Evolutionary conservation across 2,113 vertebrate genomes (phyloP).

Genomic region (Clarias magur): DNA sequence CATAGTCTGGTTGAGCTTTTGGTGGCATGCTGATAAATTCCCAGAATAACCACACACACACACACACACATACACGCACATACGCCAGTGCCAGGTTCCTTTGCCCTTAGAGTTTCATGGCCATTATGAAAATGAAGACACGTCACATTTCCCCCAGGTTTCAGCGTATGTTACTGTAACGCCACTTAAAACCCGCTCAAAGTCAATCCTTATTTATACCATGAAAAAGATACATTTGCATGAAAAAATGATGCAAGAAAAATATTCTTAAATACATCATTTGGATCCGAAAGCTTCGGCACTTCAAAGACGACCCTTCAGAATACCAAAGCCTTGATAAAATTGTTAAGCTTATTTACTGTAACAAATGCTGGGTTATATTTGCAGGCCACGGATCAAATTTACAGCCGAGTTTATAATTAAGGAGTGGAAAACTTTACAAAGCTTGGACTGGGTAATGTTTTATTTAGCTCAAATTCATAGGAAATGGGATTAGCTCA

Average conservation of each 20-base stretch:
- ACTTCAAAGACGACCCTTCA: constrained; percentile 41
- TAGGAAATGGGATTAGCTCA: constrained; percentile 41
- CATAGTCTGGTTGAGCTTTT: constrained; percentile 5
- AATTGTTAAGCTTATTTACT: constrained; percentile 37
- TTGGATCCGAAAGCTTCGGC: constrained; percentile 10
- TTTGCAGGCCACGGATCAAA: constrained; percentile 37
- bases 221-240: neutral
- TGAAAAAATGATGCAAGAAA: constrained; percentile 5
- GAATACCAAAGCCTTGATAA: constrained; percentile 28
- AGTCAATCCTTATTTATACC: constrained; percentile 10
- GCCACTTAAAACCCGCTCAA: constrained; percentile 11
- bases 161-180: neutral
- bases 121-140: neutral
- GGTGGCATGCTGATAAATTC: constrained; percentile 15
- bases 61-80: neutral
- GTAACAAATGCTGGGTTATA: constrained; percentile 17
- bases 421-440: constrained; percentile 39
- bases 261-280: constrained; percentile 18
- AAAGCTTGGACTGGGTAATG: constrained; percentile 53
- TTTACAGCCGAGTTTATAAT: constrained; percentile 50
- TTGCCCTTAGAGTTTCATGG: constrained; percentile 23
- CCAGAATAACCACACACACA: neutral
- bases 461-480: constrained; percentile 51
- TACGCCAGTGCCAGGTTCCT: neutral
- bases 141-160: neutral